Percentiles rank a stretch among this genome's conserved stretches.
Evolutionary conservation across 2,797 vertebrate genomes (phyloP).

Genomic region (Lagodon rhomboides): DNA sequence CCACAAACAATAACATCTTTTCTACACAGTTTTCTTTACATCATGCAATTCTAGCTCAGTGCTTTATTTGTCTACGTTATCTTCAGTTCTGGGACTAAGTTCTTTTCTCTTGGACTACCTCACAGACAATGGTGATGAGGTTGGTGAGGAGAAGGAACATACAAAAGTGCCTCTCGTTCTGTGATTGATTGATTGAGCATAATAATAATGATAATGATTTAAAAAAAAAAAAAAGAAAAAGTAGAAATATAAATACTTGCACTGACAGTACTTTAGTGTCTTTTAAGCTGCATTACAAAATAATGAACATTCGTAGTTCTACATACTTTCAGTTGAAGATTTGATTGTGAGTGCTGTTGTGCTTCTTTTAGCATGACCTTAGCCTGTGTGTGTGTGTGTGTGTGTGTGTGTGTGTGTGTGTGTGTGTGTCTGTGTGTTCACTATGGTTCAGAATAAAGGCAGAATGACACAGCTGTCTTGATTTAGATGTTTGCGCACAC

Average conservation of each 20-base stretch:
- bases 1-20: conserved; percentile 34
- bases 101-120: conserved; percentile 29
- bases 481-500: conserved; percentile 21
- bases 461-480: conserved; percentile 50
- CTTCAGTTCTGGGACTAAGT: conserved; percentile 26
- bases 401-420: conserved; percentile 14
- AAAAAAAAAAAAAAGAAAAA: conserved; percentile 24
- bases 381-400: conserved; percentile 20
- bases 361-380: conserved; percentile 62
- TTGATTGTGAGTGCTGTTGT: conserved; percentile 71
- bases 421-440: conserved; percentile 28
- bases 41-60: conserved; percentile 65
- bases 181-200: conserved; percentile 57
- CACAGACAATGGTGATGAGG: conserved; percentile 39
- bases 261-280: conserved; percentile 61
- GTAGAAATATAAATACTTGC: conserved; percentile 70
- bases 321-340: conserved; percentile 64
- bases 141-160: conserved; percentile 48
- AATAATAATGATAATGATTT: conserved; percentile 30
- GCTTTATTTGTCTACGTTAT: conserved; percentile 23
- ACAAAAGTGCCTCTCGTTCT: conserved; percentile 73
- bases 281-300: conserved; percentile 67
- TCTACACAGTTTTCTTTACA: conserved; percentile 38
- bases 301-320: conserved; percentile 75
- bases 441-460: conserved; percentile 52